Percentiles rank a stretch among this genome's conserved stretches.
Conservation (phyloP, 2,113 vertebrate genomes). For the Plecotus auritus region DNA sequence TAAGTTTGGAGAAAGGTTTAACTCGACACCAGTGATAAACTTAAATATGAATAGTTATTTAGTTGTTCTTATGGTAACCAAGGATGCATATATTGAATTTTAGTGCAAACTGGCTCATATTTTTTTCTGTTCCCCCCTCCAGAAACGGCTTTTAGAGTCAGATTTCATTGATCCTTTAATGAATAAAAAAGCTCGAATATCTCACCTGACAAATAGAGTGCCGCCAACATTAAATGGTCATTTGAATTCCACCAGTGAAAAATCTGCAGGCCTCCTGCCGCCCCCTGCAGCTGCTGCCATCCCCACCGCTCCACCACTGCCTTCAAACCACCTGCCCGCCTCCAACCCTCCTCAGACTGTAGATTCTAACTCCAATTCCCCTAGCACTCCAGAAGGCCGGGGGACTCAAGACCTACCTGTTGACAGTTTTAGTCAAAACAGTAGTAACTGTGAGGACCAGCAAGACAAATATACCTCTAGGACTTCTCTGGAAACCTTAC, state of each 20-base stretch:
- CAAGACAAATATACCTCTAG: slow-evolving; percentile 81
- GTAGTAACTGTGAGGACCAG: slow-evolving; percentile 83
- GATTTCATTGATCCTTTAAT: slow-evolving; percentile 86
- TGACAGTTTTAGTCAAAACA: slow-evolving; percentile 79
- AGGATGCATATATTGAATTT: neutral
- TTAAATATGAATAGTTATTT: neutral
- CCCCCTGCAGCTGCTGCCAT: slow-evolving; percentile 77
- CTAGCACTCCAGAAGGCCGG: slow-evolving; percentile 88
- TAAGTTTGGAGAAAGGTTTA: neutral
- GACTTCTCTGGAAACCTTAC: slow-evolving; percentile 75
- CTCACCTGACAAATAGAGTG: slow-evolving; percentile 84
- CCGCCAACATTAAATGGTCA: slow-evolving; percentile 75
- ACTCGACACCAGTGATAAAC: neutral
- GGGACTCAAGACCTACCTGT: slow-evolving; percentile 89
- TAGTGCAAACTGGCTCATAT: neutral
- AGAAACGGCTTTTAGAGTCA: slow-evolving; percentile 84
- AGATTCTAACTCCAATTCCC: slow-evolving; percentile 88
- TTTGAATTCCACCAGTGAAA: slow-evolving; percentile 73
- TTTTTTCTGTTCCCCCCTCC: neutral
- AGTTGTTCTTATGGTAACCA: neutral
- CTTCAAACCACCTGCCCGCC: slow-evolving; percentile 77
- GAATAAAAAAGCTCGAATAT: slow-evolving; percentile 89
- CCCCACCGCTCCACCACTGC: slow-evolving; percentile 57
- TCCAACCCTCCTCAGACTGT: slow-evolving; percentile 80
- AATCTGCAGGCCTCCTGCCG: slow-evolving; percentile 55